A percentile compares a stretch with the other conserved stretches of the same genome.
Conservation (phyloP, 2,797 vertebrate genomes). For the Sciurus vulgaris region DNA sequence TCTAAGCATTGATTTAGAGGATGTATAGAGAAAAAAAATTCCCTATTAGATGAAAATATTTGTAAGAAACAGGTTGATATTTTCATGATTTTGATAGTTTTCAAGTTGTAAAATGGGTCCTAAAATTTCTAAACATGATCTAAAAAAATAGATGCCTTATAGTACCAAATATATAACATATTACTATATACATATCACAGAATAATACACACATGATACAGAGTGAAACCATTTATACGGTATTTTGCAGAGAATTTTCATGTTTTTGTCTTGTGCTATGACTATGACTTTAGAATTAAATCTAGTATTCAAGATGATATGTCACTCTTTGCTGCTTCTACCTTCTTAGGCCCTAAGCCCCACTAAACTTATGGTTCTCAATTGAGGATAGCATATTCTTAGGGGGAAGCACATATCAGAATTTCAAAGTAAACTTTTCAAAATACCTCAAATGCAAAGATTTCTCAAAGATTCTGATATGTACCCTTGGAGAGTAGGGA, state of each 20-base stretch:
- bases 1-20: conserved; percentile 16
- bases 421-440: neutral
- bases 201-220: neutral
- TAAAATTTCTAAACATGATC: neutral
- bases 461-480: neutral
- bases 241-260: neutral
- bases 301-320: neutral
- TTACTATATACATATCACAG: neutral
- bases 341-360: neutral
- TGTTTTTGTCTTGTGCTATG: neutral
- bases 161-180: neutral
- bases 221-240: neutral
- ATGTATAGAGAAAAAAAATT: conserved; percentile 17
- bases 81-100: conserved; percentile 4
- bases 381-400: neutral
- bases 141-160: neutral
- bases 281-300: neutral
- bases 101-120: neutral
- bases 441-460: neutral
- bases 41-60: neutral
- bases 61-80: conserved; percentile 6
- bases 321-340: neutral
- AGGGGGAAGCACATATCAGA: neutral
- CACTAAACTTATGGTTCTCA: neutral
- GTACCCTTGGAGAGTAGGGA: neutral